Base-by-base conservation (phyloP, 2,888 invertebrate species). In the Helleia helle region DNA sequence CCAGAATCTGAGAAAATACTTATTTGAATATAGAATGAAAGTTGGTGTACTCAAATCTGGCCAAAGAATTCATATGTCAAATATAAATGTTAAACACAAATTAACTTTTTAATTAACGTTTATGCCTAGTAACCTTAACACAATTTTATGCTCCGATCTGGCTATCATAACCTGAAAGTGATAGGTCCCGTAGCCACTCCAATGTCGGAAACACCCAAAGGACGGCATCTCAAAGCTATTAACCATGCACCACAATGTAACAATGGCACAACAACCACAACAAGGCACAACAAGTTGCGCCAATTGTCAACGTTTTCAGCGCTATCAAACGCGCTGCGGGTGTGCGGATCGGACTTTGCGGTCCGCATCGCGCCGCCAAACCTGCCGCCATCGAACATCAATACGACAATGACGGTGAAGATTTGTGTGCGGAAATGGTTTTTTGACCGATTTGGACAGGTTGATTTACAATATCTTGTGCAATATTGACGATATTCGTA, bases 361-460 rank as follows among this genome's bases (percentile, higher is more conserved):
- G 71, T 46, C n/a, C 48, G 40, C 40, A 46, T 69, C 69, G 69
- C 65, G 27, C 64, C 37, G 26, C 26, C 39, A 45, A 38, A 42
- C 30, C 12, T 2, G 38, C 40, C 44, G 47, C 29, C 44, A 39
- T n/a, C n/a, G 62, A 65, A 62, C 62, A 65, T 51, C 67, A 71
- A 79, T 81, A 59, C 73, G 71, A 83, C 84, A 84, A 84, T 83
- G 81, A 81, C 77, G 50, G 71, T 62, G 81, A n/a, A n/a, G n/a
- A n/a, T 80, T 83, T 81, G 81, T 83, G 77, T 83, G 81, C 84
- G 83, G 84, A 84, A 81, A 83, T 76, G 81, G 74, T 80, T 81
- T 83, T 83, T 83, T 76, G 62, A 68, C 60, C 76, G 76, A 73
- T 80, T 72, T 74, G 75, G 80, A 72, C 79, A 73, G 75, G 75